Evolutionary conservation across 1,140 invertebrate genomes (phyloP), one percentile per base, ranked within the genome.

Genomic region (Venturia canescens): DNA sequence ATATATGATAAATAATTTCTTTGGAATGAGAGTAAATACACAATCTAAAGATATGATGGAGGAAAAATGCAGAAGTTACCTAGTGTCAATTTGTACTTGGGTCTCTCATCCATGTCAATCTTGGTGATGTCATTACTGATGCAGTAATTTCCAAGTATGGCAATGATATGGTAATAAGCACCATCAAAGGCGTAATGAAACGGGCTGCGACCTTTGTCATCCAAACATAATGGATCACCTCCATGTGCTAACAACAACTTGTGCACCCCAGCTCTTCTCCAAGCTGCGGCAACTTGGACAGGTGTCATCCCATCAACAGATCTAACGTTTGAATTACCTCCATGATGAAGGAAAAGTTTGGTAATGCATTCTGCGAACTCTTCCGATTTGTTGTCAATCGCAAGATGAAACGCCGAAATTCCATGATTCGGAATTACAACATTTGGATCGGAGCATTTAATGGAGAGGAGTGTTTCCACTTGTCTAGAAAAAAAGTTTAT

Each of bases 281-380:
- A 97, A 84, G 95, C 95, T 69, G 96, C 95, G 60, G 97, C 96
- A 50, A 98, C 94, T 86, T 98, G 97, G 2, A 98, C 92, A 1
- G 97, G 96, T 1, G 97, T 97, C 85, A 97, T 91, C 66, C 95
- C 95, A 81, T 97, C 96, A 31, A 94, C 92, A 78, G 96, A 95
- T 83, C 94, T 95, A 29, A 96, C 92, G 92, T 97, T 97, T 5
- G 96, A 96, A 92, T 97, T 93, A 69, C 94, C 96, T 70, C 94
- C 94, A 91, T 94, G 89, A 77, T 93, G 92, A 76, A 97, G 90
- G 79, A 97, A 93, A 26, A 96, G 87, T 86, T 93, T 92, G 0
- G 94, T 94, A 15, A 95, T 94, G 78, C 95, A 89, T 80, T 93
- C 90, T 0, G 95, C 94, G 86, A 96, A 95, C 70, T 92, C 89